Evolutionary conservation across 2,113 vertebrate genomes (phyloP).

Genomic region (Dicaeum eximium): DNA sequence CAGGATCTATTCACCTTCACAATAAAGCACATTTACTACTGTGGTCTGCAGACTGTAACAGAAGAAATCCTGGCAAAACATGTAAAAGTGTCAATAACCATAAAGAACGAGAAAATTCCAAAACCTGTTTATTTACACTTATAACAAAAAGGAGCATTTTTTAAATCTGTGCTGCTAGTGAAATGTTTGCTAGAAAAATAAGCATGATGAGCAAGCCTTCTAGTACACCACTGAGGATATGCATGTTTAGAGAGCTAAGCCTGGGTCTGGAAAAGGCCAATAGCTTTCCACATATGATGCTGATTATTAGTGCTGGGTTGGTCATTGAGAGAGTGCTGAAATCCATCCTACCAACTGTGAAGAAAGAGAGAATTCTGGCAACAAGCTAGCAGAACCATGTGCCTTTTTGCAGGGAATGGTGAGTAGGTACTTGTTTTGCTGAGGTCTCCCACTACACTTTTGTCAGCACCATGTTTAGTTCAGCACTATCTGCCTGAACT

Average conservation of each 20-base stretch:
- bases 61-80: not conserved
- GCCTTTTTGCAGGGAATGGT: not conserved
- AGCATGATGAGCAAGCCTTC: not conserved
- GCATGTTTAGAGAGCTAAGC: not conserved
- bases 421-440: not conserved
- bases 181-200: not conserved
- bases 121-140: not conserved
- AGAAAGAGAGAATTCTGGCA: not conserved
- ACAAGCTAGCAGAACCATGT: not conserved
- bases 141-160: not conserved
- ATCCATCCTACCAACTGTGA: not conserved
- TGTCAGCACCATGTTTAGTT: not conserved
- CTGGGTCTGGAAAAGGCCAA: not conserved
- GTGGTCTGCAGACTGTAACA: not conserved
- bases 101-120: not conserved
- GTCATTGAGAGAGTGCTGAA: not conserved
- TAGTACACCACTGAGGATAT: not conserved
- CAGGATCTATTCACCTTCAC: not conserved
- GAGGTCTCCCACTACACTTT: not conserved
- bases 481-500: not conserved
- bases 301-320: not conserved
- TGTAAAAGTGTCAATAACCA: not conserved
- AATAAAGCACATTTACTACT: not conserved
- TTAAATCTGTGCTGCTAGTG: not conserved
- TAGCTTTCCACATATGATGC: not conserved